These are phyloP conservation scores for Plotosus lineatus DNA, from an alignment of 2,113 vertebrate genomes.

Conservation along the genomic window DNA sequence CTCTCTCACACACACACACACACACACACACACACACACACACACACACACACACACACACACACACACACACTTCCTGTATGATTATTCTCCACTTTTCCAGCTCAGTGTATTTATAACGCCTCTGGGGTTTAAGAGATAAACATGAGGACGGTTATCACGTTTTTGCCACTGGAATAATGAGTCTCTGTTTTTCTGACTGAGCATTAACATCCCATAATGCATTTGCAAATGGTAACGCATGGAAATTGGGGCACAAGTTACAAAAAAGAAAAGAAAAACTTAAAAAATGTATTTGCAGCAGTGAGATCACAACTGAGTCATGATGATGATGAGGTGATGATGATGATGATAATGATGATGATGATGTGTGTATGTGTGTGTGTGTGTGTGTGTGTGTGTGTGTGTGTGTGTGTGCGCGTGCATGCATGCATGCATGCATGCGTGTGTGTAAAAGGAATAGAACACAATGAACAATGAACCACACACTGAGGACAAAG, in stretches of 20 bases:
- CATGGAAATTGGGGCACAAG: not conserved
- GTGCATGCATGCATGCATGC: not conserved
- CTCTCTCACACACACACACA: too few species aligned
- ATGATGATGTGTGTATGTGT: not conserved
- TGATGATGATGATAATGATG: too few species aligned
- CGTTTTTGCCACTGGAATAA: not conserved
- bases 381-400: not conserved
- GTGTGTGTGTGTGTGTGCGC: not conserved
- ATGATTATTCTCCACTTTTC: not conserved
- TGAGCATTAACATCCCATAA: conserved; percentile 3
- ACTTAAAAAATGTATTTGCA: not conserved
- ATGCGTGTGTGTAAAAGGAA: not conserved
- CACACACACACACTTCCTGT: conserved; percentile 28
- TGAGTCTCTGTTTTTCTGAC: not conserved
- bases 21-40: too few species aligned
- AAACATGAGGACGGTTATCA: not conserved
- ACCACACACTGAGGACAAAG: not conserved
- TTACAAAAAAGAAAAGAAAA: not conserved
- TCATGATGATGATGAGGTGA: not conserved
- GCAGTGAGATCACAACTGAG: conserved; percentile 4
- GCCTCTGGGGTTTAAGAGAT: not conserved
- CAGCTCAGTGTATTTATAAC: conserved; percentile 2
- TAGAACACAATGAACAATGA: conserved; percentile 4
- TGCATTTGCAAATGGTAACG: not conserved
- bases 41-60: too few species aligned